Base-by-base conservation (phyloP, 2,888 invertebrate species). In the Ptilodon capucinus region DNA sequence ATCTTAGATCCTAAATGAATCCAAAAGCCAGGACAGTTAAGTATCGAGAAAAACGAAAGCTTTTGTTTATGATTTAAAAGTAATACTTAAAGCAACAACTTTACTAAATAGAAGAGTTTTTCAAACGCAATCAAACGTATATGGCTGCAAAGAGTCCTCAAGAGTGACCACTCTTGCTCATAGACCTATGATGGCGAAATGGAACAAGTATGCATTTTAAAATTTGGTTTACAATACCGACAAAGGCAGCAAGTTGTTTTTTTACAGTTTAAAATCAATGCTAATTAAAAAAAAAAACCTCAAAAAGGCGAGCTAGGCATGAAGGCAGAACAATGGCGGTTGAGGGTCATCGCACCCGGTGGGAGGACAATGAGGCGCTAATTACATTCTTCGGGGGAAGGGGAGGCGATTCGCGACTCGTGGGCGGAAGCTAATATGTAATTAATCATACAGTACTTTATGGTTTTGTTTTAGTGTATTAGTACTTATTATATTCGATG, bases 301-400 rank as follows among this genome's bases (percentile, higher is more conserved):
- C 40, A 23, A 40, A 40, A 40, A 35, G 17, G 21, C 39, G 14
- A 25, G 14, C 40, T 38, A 38, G 38, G 19, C 35, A 9, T 13
- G 32, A 14, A 32, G 35, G 11, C 35, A 14, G 25, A 40, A 40
- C 40, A 40, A 40, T 40, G 16, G 40, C 23, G 25, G 40, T 40
- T 40, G 25, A 14, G 71, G 83, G 81, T 86, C 84, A 75, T 68
- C 63, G 84, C 65, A 68, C 81, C 72, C 66, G 72, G 85, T 86
- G 84, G 85, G 84, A 75, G 64, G 81, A 71, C 65, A 71, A 73
- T 64, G 61, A 65, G 57, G 54, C 60, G 60, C 68, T 81, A 78
- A 82, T 81, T 81, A 69, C 76, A 74, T 73, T 67, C 76, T 23
- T 2, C 25, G 16, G 13, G 23, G 14, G 9, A 25, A 13, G 32